Base-by-base conservation (phyloP, 2,113 vertebrate genomes). In the Larimichthys crocea region DNA sequence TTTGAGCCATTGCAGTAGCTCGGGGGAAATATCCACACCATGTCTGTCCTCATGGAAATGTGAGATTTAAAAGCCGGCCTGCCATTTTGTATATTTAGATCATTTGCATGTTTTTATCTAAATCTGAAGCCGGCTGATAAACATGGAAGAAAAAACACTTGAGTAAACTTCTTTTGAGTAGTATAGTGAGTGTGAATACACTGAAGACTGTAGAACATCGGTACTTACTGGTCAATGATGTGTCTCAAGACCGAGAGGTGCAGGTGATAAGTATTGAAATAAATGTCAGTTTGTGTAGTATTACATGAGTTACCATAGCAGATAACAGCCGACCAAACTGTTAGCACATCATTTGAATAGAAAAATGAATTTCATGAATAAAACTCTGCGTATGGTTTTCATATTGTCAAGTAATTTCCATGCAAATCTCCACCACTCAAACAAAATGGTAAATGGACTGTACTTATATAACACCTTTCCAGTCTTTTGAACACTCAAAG, bases 251-350 rank as follows among this genome's bases (percentile, higher is more conserved):
- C 40, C 52, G 26, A 62, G 60, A 74, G 29, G 56, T 66, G 76
- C 48, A 59, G 40, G 56, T 56, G 22, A 53, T 61, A 80, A 79
- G 80, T 83, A 75, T 9, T 64, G 61, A 76, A 76, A 80, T 29
- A 71, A 12, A 67, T 80, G 49, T 68, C 49, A 69, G 0, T 40
- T 12, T 63, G 57, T 24, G 8, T 56, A 7, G 11, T 44, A 60
- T 19, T 35, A 22, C 22, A 49, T 7, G 26, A 9, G 22, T 15
- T 57, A 19, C 29, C 15, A 49, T 4, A 7, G 24, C 10, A 56
- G 26, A 55, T 24, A 68, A 35, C 53, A 22, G 44, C 68, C 57
- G 22, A 31, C 16, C 6, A 31, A 56, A 2, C 50, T 35, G 44
- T 63, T 50, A 24, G 65, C 26, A 40, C 15, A 61, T 40, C 60